phyloP scores from a whole-genome alignment of 92 coral and sea anemone species.

The Blastomussa wellsi region DNA sequence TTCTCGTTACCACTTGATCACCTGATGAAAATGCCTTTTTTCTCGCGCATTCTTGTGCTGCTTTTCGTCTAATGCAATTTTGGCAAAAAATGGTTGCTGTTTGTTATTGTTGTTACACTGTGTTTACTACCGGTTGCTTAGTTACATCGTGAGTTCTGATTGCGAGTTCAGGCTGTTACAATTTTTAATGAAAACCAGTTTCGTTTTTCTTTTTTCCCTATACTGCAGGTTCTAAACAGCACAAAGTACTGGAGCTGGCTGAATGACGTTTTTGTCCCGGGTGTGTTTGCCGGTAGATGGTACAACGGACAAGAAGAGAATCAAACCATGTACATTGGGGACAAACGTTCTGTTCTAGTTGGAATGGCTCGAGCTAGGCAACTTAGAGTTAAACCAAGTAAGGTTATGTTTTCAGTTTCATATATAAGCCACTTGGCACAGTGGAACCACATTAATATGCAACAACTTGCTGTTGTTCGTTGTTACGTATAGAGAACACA shows the following conservation, averaged over 20 bases:
- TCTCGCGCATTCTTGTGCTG: too few relatives aligned
- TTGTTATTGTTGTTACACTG: too few relatives aligned
- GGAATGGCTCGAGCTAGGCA: slow-evolving; percentile 60
- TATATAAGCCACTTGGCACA: background rate
- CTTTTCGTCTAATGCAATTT: too few relatives aligned
- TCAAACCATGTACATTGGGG: slow-evolving; percentile 44
- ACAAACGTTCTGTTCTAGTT: slow-evolving; percentile 35
- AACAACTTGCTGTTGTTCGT: too few relatives aligned
- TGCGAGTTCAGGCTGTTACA: background rate
- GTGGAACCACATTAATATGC: background rate
- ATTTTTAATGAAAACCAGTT: too few relatives aligned
- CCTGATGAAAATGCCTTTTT: too few relatives aligned
- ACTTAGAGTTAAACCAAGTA: slow-evolving; percentile 28
- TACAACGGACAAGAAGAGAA: slow-evolving; percentile 46
- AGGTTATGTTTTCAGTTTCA: background rate
- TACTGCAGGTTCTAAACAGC: slow-evolving; percentile 7
- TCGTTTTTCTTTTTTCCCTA: background rate
- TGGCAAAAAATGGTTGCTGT: too few relatives aligned
- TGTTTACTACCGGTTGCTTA: background rate
- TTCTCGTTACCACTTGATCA: too few relatives aligned
- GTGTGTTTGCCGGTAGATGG: slow-evolving; percentile 50
- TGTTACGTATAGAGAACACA: too few relatives aligned
- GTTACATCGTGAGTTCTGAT: background rate
- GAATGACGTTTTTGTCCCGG: slow-evolving; percentile 18
- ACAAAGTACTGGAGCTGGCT: slow-evolving; percentile 30